Percentiles rank a stretch among this genome's conserved stretches.
Conservation (phyloP, 2,888 invertebrate species). For the Trichacis sp. region DNA sequence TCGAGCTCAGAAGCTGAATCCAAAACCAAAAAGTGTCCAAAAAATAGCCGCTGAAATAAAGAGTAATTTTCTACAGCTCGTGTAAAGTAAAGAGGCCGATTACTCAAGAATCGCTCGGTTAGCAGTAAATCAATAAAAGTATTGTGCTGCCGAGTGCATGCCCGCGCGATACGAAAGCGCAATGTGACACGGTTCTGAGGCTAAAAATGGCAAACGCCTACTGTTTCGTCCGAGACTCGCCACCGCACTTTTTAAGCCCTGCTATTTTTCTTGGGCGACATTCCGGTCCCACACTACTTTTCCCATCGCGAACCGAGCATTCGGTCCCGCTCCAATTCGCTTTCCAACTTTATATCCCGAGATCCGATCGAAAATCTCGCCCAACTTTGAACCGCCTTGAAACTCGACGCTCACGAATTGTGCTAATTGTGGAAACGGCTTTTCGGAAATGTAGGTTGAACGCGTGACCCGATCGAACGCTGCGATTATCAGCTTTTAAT, state of each 20-base stretch:
- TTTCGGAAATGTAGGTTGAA: conserved; percentile 3
- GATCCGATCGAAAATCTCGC: neutral
- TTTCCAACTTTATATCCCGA: no score
- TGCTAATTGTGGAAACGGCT: neutral
- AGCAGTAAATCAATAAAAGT: conserved; percentile 34
- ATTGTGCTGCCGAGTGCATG: conserved; percentile 30
- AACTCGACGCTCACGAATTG: neutral
- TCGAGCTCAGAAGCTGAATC: no score
- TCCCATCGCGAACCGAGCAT: no score
- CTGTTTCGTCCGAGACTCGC: conserved; percentile 1
- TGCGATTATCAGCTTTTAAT: no score
- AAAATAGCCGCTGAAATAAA: no score
- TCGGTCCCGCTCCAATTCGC: neutral
- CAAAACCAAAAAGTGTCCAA: no score
- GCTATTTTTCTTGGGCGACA: neutral
- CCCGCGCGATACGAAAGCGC: conserved; percentile 33
- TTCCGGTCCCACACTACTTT: neutral
- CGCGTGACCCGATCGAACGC: neutral
- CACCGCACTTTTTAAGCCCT: conserved; percentile 17
- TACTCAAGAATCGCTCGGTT: conserved; percentile 28
- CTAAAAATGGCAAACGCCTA: conserved; percentile 33
- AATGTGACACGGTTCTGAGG: conserved; percentile 31
- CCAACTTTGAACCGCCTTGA: neutral
- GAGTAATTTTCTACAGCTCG: no score
- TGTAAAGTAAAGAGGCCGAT: conserved; percentile 28